Base-by-base conservation (phyloP, 1,140 invertebrate species). In the Epicauta chinensis region DNA sequence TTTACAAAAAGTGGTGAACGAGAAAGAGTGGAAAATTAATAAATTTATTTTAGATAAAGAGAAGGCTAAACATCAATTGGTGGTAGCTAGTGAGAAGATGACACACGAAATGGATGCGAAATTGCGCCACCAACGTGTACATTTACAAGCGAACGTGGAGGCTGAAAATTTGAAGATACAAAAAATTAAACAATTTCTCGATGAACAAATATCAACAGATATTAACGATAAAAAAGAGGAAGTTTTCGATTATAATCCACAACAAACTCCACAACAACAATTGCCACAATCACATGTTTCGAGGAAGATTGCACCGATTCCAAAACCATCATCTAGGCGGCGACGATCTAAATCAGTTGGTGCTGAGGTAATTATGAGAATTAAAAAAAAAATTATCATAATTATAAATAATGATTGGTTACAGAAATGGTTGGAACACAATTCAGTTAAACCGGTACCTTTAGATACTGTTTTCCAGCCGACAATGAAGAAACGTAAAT, bases 381-480 rank as follows among this genome's bases (percentile, higher is more conserved):
- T n/a, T n/a, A n/a, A n/a, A n/a, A n/a, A n/a, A n/a, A n/a, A n/a
- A 9, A 14, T 35, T 14, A 11, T 30, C 7, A 30, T 16, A 39
- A 41, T 50, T 29, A 11, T 14, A 5, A n/a, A 38, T 11, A 10
- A 48, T 12, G 40, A 30, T 39, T n/a, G n/a, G n/a, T n/a, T n/a
- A n/a, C 81, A 5, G 81, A 81, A 23, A 82, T 97, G 94, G 91
- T 73, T 98, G 1, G 93, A 97, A 71, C 96, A 98, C 64, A 80
- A 86, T 44, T 86, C 93, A 2, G 76, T 78, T 30, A 77, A 81
- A 60, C 71, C 85, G 1, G 81, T 84, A 2, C 81, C 84, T 2
- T 72, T 85, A 29, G 87, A 85, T n/a, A 97, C 93, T 0, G 81
- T 97, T 10, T 74, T 97, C 58, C 91, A 96, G 67, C 92, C 93